These are phyloP conservation scores for Diacarnus erythraeanus DNA, from an alignment of 37 sponge, comb jelly and placozoan species.

Conservation along the genomic window DNA sequence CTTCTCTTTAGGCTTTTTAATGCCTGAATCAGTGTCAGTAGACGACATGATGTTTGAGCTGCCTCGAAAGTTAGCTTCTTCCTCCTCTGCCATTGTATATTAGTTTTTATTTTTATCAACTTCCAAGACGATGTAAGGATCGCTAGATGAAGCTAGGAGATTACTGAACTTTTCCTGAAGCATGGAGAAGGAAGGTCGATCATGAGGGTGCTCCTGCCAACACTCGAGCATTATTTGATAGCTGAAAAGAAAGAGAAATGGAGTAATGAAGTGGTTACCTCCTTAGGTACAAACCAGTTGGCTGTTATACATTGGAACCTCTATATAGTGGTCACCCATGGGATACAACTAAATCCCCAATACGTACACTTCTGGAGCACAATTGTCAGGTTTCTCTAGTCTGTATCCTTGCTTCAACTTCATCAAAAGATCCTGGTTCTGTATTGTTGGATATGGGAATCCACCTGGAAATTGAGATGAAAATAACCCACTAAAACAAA, in stretches of 20 bases:
- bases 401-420: constrained; percentile 42
- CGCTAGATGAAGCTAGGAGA: constrained; percentile 3
- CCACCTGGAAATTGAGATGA: constrained; percentile 37
- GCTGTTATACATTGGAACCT: too few species aligned
- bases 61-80: neutral
- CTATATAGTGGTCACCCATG: too few species aligned
- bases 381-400: constrained; percentile 66
- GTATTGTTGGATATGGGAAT: constrained; percentile 57
- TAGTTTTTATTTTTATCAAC: constrained; percentile 43
- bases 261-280: neutral
- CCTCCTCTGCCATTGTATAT: constrained; percentile 34
- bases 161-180: constrained; percentile 22
- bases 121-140: constrained; percentile 47
- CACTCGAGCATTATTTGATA: constrained; percentile 61
- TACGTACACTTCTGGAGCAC: constrained; percentile 61
- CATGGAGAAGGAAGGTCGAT: constrained; percentile 50
- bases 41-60: neutral
- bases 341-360: neutral
- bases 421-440: constrained; percentile 24
- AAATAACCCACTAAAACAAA: too few species aligned
- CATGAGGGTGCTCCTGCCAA: constrained; percentile 36
- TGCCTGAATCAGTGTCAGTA: neutral
- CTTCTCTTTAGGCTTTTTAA: constrained; percentile 1
- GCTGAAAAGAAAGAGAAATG: constrained; percentile 9
- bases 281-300: too few species aligned